These are phyloP conservation scores for Myotis findleyi DNA, from an alignment of 2,797 vertebrate genomes.

Conservation along the genomic window DNA sequence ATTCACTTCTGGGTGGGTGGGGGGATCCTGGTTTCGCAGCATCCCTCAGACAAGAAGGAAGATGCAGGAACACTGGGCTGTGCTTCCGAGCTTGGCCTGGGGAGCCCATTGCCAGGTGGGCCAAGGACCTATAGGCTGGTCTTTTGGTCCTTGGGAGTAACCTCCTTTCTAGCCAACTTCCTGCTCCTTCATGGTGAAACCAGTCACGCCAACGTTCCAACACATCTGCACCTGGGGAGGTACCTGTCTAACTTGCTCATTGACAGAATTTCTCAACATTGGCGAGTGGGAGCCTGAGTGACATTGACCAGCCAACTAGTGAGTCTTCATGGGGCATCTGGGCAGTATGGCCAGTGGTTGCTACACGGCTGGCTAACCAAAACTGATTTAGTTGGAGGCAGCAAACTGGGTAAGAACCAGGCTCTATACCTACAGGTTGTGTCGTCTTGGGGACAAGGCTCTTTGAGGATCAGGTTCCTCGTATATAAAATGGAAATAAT, in stretches of 20 bases:
- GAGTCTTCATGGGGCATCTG: not conserved
- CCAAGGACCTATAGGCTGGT: not conserved
- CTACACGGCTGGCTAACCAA: not conserved
- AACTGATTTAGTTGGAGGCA: not conserved
- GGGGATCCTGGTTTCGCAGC: constrained; percentile 6
- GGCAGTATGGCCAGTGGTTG: not conserved
- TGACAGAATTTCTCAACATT: not conserved
- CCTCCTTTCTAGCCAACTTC: not conserved
- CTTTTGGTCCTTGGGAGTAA: not conserved
- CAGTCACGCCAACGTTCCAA: not conserved
- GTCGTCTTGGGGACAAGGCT: not conserved
- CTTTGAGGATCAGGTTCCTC: not conserved
- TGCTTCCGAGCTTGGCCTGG: not conserved
- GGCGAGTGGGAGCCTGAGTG: not conserved
- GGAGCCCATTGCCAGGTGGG: not conserved
- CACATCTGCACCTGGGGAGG: not conserved
- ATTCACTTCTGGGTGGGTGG: not conserved
- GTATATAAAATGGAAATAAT: not conserved
- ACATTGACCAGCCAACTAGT: not conserved
- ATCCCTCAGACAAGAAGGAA: not conserved
- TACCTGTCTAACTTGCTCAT: not conserved
- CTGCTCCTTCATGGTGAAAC: not conserved
- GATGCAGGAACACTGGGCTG: not conserved
- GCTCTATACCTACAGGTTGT: not conserved
- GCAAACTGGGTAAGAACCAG: not conserved